Evolutionary conservation across 2,888 invertebrate genomes (phyloP).

Genomic region (Phasia obesa): DNA sequence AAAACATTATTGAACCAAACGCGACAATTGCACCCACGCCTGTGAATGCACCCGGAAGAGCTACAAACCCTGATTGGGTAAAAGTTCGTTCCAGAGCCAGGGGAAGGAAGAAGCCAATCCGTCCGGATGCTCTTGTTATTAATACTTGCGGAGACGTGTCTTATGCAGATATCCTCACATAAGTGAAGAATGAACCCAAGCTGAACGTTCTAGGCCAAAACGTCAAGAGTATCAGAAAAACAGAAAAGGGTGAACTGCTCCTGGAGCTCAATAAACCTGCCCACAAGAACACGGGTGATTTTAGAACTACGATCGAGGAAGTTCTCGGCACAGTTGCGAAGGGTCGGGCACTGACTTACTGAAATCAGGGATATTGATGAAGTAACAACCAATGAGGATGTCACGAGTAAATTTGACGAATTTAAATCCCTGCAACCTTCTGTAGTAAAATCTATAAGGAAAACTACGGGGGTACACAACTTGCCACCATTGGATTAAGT

Average conservation of each 20-base stretch:
- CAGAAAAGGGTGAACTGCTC: background rate
- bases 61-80: too few relatives aligned
- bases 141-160: background rate
- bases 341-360: background rate
- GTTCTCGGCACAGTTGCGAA: background rate
- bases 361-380: background rate
- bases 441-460: too few relatives aligned
- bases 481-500: background rate
- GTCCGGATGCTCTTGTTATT: background rate
- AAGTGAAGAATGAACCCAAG: background rate
- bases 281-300: background rate
- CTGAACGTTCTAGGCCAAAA: background rate
- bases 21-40: too few relatives aligned
- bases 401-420: background rate
- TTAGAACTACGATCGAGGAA: too few relatives aligned
- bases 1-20: too few relatives aligned
- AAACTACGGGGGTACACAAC: background rate
- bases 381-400: too few relatives aligned
- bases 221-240: background rate
- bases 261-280: background rate
- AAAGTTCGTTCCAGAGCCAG: background rate
- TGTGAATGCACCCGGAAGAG: too few relatives aligned
- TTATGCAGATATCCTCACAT: background rate
- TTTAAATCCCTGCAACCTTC: background rate
- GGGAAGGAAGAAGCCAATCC: background rate